Evolutionary conservation across 2,888 invertebrate genomes (phyloP).

Genomic region (Copidosoma aretas): DNA sequence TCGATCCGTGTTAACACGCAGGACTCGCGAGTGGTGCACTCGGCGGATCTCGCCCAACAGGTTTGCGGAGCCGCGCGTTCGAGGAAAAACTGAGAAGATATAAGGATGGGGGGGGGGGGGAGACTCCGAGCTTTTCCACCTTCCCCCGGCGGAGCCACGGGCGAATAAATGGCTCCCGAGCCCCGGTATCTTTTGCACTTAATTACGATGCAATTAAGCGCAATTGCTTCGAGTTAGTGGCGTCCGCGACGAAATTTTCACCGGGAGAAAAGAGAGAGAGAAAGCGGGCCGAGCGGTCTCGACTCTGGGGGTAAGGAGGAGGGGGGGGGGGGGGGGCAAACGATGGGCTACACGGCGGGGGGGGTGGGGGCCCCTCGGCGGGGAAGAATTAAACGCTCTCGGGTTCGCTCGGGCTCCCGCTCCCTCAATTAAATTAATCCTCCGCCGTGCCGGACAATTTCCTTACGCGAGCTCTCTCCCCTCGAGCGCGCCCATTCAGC

Average conservation of each 20-base stretch:
- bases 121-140: neutral
- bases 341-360: neutral
- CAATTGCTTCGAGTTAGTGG: slow-evolving; percentile 41
- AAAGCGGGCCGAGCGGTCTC: neutral
- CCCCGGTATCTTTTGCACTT: slow-evolving; percentile 43
- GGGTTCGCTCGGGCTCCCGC: slow-evolving; percentile 17
- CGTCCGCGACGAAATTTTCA: slow-evolving; percentile 30
- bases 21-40: too few species aligned
- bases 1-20: too few species aligned
- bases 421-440: slow-evolving; percentile 34
- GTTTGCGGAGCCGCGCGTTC: neutral
- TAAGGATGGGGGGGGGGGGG: neutral
- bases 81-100: neutral
- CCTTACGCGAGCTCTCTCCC: slow-evolving; percentile 29
- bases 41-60: neutral
- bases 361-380: neutral
- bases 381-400: slow-evolving; percentile 32
- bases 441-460: slow-evolving; percentile 12
- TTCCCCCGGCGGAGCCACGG: neutral
- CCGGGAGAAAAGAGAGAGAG: neutral
- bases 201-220: slow-evolving; percentile 48
- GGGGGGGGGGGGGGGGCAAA: neutral
- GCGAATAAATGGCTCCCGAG: slow-evolving; percentile 22
- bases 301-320: neutral
- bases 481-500: neutral